Percentiles rank a stretch among this genome's conserved stretches.
phyloP scores from a whole-genome alignment of 2,888 invertebrate genomes.

The Monochamus alternatus region DNA sequence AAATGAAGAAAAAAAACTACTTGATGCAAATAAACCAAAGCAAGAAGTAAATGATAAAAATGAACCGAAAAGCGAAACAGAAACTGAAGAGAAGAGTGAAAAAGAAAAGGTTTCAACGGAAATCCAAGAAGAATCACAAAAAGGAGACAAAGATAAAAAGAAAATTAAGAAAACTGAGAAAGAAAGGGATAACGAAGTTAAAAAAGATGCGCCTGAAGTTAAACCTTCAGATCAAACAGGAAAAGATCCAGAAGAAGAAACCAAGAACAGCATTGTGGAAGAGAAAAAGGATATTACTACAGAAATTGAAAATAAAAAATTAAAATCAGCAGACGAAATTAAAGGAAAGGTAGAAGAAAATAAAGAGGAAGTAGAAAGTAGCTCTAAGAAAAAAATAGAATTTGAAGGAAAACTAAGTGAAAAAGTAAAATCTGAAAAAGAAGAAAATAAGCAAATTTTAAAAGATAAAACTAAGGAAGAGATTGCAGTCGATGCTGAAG shows the following conservation, averaged over 20 bases:
- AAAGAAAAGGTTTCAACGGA: neutral
- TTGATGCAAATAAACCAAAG: neutral
- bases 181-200: neutral
- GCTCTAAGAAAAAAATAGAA: constrained; percentile 39
- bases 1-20: neutral
- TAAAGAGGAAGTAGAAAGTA: constrained; percentile 45
- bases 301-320: neutral
- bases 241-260: neutral
- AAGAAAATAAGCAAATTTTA: constrained; percentile 10
- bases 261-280: neutral
- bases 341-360: constrained; percentile 44
- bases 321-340: constrained; percentile 16
- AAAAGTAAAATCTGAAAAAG: constrained; percentile 36
- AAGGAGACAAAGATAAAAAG: neutral
- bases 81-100: neutral
- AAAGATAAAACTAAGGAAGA: constrained; percentile 2
- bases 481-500: too few relatives aligned
- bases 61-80: neutral
- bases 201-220: constrained; percentile 1
- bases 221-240: neutral
- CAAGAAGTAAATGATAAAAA: neutral
- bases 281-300: neutral
- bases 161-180: neutral
- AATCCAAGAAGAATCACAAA: constrained; percentile 35
- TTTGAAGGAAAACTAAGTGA: constrained; percentile 32